Evolutionary conservation across 2,113 vertebrate genomes (phyloP).

Genomic region (Thinocorus orbignyianus): DNA sequence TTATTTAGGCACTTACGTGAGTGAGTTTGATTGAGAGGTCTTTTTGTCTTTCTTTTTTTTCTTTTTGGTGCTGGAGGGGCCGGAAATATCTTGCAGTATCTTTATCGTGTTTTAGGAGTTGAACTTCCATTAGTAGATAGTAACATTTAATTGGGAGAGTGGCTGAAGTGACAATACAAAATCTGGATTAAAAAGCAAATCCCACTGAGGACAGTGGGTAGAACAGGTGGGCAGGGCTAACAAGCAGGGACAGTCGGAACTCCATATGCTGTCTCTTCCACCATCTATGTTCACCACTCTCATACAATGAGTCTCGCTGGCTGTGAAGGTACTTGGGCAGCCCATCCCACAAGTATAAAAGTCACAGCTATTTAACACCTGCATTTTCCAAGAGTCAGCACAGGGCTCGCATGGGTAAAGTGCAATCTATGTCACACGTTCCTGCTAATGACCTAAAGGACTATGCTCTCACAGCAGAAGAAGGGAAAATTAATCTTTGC

Average conservation of each 20-base stretch:
- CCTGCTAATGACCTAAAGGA: conserved; percentile 53
- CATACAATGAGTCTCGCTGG: neutral
- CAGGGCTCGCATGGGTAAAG: neutral
- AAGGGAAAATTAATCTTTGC: conserved; percentile 54
- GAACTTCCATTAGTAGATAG: neutral
- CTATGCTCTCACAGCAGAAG: conserved; percentile 28
- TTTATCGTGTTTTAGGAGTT: neutral
- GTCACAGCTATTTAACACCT: neutral
- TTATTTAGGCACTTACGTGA: neutral
- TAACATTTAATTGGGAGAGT: neutral
- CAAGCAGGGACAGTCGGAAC: neutral
- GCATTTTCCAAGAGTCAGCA: conserved; percentile 26
- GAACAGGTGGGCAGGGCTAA: neutral
- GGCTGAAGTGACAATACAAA: neutral
- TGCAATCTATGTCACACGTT: conserved; percentile 8
- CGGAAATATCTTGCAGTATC: neutral
- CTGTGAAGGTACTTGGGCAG: neutral
- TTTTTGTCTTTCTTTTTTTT: neutral
- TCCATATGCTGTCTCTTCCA: neutral
- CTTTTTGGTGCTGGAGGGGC: neutral
- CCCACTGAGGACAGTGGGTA: neutral
- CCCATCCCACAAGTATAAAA: neutral
- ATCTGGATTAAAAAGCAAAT: neutral
- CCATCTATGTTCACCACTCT: neutral
- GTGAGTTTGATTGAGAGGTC: neutral